Conservation (phyloP, 2,113 vertebrate species). For the Neoarius graeffei region DNA sequence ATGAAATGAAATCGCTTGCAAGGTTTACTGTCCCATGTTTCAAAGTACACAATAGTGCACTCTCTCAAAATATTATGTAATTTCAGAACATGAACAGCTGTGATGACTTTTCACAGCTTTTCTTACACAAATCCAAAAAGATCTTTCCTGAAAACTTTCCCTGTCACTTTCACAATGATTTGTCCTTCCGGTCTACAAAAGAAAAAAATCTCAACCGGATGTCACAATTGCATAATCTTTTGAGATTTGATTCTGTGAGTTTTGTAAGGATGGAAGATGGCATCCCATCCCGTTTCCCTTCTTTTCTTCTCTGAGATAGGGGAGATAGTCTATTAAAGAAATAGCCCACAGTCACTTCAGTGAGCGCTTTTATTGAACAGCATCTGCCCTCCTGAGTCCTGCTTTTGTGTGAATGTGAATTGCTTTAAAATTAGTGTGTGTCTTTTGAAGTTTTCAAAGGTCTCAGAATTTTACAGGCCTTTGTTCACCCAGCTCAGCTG, state of each 20-base stretch:
- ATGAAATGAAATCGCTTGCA: neutral
- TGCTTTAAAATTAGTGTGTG: neutral
- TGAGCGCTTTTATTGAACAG: neutral
- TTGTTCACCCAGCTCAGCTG: neutral
- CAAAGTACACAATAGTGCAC: neutral
- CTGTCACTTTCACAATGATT: neutral
- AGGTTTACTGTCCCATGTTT: neutral
- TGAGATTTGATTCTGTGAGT: neutral
- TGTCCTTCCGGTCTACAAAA: neutral
- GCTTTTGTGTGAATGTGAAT: neutral
- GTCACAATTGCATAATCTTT: neutral
- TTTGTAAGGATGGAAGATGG: neutral
- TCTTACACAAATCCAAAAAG: too few species aligned
- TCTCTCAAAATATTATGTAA: neutral
- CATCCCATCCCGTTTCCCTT: neutral
- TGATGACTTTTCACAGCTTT: too few species aligned
- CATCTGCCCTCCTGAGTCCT: neutral
- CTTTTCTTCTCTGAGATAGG: neutral
- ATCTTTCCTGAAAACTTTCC: neutral
- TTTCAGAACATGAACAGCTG: neutral
- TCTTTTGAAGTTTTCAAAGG: neutral
- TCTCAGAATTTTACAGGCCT: neutral
- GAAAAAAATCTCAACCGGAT: neutral
- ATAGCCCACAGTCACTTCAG: neutral
- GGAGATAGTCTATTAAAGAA: neutral